Evolutionary conservation across 2,797 vertebrate species (phyloP).

Genomic region (Pseudomugil gertrudae): DNA sequence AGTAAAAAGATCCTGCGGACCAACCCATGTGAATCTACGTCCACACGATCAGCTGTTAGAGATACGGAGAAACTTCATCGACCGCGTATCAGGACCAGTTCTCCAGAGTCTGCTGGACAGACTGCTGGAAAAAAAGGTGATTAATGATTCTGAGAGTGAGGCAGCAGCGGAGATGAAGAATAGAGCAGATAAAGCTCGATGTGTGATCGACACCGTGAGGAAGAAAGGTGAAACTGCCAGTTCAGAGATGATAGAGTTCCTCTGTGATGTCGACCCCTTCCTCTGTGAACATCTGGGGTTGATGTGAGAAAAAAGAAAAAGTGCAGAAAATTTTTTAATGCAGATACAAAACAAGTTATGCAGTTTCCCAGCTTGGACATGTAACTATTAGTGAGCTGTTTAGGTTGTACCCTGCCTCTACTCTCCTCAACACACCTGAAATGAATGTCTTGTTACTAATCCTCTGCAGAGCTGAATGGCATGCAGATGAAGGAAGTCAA

Average conservation of each 20-base stretch:
- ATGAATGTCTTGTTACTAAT: too few species aligned
- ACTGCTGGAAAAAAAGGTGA: neutral
- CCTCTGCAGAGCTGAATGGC: too few species aligned
- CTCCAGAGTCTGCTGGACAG: neutral
- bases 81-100: too few species aligned
- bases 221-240: slow-evolving; percentile 2
- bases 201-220: slow-evolving; percentile 11
- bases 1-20: neutral
- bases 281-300: neutral
- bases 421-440: too few species aligned
- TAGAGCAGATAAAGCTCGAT: neutral
- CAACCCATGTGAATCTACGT: neutral
- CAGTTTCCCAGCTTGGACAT: too few species aligned
- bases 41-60: neutral
- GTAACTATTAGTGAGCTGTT: too few species aligned
- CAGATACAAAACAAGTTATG: too few species aligned
- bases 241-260: neutral
- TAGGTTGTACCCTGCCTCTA: too few species aligned
- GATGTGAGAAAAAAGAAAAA: too few species aligned
- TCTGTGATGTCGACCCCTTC: neutral
- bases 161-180: neutral
- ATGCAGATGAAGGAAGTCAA: too few species aligned
- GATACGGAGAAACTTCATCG: neutral
- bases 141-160: neutral
- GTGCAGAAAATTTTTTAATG: too few species aligned